Evolutionary conservation across 2,113 vertebrate species (phyloP), one percentile per base, ranked within the genome.

Genomic region (Mesocricetus auratus): DNA sequence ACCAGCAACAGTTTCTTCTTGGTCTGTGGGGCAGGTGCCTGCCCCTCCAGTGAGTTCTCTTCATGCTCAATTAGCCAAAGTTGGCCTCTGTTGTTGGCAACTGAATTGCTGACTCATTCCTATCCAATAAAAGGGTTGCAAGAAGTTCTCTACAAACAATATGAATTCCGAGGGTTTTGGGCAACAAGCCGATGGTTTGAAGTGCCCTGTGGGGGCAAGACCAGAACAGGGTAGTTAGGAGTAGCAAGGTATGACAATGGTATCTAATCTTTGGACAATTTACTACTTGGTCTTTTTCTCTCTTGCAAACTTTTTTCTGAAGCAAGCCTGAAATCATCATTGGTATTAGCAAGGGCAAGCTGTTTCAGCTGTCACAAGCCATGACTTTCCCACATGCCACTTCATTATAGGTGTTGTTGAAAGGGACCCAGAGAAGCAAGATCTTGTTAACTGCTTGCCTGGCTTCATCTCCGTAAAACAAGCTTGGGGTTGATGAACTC

Each of bases 71-170:
- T 92, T 69, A 89, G 60, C 66, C 2, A 8, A n/a, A 75, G 78
- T 29, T 42, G 89, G 79, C 58, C n/a, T 66, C 39, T 9, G 26
- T 85, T 19, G 64, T 56, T 93, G 92, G 86, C 86, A 71, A 39
- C 64, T 26, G 7, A 39, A 58, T 5, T 0, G 7, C 77, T 96
- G 89, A 96, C 69, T 96, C 91, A 66, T 60, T 42, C 45, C 91
- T 89, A 56, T 91, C 92, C 60, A 78, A 47, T 47, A 21, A 89
- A 91, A 78, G 74, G 33, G 31, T 68, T 66, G 8, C 7, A 17
- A 56, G 31, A 42, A 36, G 60, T 88, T 79, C 53, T 66, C 66
- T 79, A 2, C 73, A 50, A 95, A 89, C 45, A 82, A 64, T 9
- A 33, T 19, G 31, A 71, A 81, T 45, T 89, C 50, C 39, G 87